Percentiles rank a stretch among this genome's conserved stretches.
Evolutionary conservation across 2,888 invertebrate species (phyloP).

Genomic region (Diarsia brunnea): DNA sequence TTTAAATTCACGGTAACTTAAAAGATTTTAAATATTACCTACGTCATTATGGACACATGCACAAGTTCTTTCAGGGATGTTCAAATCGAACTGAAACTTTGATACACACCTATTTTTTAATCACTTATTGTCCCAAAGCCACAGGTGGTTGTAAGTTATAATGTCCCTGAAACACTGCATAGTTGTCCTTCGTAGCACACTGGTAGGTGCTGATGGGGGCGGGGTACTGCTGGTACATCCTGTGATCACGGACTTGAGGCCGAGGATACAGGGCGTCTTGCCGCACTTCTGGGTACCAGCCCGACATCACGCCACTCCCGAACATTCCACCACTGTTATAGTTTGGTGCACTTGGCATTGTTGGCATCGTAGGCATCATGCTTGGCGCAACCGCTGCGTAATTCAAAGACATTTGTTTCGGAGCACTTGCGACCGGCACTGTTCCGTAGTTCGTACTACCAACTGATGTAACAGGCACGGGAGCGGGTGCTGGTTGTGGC

Average conservation of each 20-base stretch:
- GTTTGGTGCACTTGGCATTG: slow-evolving; percentile 71
- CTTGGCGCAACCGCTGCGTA: slow-evolving; percentile 81
- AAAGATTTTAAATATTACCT: slow-evolving; percentile 63
- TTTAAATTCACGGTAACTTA: slow-evolving; percentile 78
- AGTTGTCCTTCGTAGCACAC: slow-evolving; percentile 88
- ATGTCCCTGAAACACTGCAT: slow-evolving; percentile 88
- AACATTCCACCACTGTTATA: slow-evolving; percentile 79
- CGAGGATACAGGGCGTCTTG: slow-evolving; percentile 83
- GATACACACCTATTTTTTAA: slow-evolving; percentile 32
- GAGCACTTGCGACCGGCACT: slow-evolving; percentile 74
- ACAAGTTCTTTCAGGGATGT: slow-evolving; percentile 23
- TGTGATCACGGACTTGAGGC: slow-evolving; percentile 78
- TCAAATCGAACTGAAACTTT: slow-evolving; percentile 7
- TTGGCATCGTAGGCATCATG: slow-evolving; percentile 72
- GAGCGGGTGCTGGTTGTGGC: slow-evolving; percentile 51
- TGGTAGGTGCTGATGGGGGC: slow-evolving; percentile 83
- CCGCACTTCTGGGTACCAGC: slow-evolving; percentile 84
- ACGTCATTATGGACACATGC: slow-evolving; percentile 33
- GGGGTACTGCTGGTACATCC: slow-evolving; percentile 86
- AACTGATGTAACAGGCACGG: slow-evolving; percentile 65
- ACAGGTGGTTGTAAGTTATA: slow-evolving; percentile 87
- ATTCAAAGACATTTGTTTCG: slow-evolving; percentile 79
- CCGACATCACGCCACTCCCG: slow-evolving; percentile 76
- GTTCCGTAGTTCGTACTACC: slow-evolving; percentile 84
- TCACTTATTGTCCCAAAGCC: slow-evolving; percentile 85